Percentiles rank a stretch among this genome's conserved stretches.
phyloP scores from a whole-genome alignment of 2,888 invertebrate genomes.

The Poecilobothrus nobilitatus region DNA sequence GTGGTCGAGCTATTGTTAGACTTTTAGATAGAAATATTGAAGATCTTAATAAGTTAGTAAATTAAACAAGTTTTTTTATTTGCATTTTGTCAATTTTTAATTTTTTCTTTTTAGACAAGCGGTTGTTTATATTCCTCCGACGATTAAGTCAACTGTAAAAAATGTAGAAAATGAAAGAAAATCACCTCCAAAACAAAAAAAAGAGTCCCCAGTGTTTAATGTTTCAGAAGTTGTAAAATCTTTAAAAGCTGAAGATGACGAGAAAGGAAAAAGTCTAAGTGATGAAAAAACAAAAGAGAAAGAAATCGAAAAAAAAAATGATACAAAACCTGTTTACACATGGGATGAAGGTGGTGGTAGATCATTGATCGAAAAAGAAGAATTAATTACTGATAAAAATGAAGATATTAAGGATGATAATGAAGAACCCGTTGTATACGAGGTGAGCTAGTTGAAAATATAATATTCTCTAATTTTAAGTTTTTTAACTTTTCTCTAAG shows the following conservation, averaged over 20 bases:
- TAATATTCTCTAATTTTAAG: constrained; percentile 9
- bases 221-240: constrained; percentile 23
- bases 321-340: constrained; percentile 30
- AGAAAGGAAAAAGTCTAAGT: constrained; percentile 29
- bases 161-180: neutral
- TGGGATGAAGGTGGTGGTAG: constrained; percentile 38
- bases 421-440: constrained; percentile 31
- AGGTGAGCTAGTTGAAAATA: constrained; percentile 27
- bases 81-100: neutral
- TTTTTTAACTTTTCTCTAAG: constrained; percentile 47
- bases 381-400: neutral
- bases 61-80: neutral
- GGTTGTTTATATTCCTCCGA: constrained; percentile 51
- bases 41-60: constrained; percentile 50
- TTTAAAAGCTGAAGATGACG: constrained; percentile 23
- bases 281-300: constrained; percentile 16
- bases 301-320: constrained; percentile 14
- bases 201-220: constrained; percentile 24
- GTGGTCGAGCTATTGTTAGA: constrained; percentile 66
- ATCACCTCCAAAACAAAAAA: constrained; percentile 16
- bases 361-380: constrained; percentile 26
- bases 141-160: constrained; percentile 18
- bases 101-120: constrained; percentile 50
- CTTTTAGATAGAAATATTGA: constrained; percentile 58
- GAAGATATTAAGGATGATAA: constrained; percentile 16